Conservation (phyloP, 2,888 invertebrate species). For the Pardosa pseudoannulata region DNA sequence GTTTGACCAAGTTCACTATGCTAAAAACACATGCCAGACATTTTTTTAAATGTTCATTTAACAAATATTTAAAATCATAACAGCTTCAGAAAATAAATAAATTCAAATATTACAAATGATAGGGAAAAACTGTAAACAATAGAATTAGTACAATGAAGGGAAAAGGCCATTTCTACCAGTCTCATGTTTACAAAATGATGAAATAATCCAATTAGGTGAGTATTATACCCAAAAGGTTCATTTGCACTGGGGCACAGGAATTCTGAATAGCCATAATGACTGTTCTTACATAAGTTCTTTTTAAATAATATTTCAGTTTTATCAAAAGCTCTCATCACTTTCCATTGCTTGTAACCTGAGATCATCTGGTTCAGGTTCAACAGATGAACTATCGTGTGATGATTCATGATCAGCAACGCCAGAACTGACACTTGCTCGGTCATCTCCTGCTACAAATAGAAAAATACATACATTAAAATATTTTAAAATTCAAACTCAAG, state of each 20-base stretch:
- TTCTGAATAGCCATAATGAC: constrained; percentile 9
- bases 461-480: no score
- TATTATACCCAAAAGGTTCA: constrained; percentile 4
- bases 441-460: constrained; percentile 55
- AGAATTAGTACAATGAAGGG: no score
- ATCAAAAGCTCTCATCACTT: constrained; percentile 78
- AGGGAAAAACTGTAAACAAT: no score
- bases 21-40: no score
- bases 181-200: background rate
- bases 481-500: no score
- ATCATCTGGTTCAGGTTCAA: constrained; percentile 76
- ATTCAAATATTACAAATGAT: background rate
- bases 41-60: background rate
- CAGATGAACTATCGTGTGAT: constrained; percentile 73
- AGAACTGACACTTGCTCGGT: constrained; percentile 69
- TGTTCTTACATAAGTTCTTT: background rate
- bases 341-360: constrained; percentile 78
- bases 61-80: background rate
- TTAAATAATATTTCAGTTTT: constrained; percentile 21
- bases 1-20: no score
- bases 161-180: background rate
- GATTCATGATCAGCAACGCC: constrained; percentile 70
- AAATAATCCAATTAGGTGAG: background rate
- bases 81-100: background rate
- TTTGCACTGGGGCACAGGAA: constrained; percentile 27